phyloP scores from a whole-genome alignment of 1,140 invertebrate genomes.

The Calycopis cecrops region DNA sequence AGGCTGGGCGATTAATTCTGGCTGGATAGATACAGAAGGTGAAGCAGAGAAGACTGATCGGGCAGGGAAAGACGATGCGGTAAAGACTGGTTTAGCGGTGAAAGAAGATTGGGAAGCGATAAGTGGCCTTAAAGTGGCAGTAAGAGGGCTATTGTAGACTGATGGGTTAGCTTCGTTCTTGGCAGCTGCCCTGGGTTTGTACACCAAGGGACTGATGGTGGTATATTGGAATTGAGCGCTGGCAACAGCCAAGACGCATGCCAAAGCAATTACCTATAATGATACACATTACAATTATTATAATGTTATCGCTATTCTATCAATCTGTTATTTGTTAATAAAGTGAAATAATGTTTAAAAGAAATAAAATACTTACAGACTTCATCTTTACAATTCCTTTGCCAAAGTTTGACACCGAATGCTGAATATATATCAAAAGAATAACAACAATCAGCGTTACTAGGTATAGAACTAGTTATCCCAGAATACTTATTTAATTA shows the following conservation, averaged over 20 bases:
- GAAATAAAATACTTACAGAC: background rate
- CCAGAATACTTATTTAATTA: constrained; percentile 3
- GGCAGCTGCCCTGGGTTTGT: too few relatives aligned
- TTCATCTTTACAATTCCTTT: constrained; percentile 3
- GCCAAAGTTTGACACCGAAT: background rate
- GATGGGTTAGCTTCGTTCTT: too few relatives aligned
- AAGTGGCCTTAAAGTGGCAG: too few relatives aligned
- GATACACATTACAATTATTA: too few relatives aligned
- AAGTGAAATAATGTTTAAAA: background rate
- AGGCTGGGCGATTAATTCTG: background rate
- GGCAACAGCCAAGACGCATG: constrained; percentile 4
- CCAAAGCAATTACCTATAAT: constrained; percentile 4
- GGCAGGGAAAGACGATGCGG: background rate
- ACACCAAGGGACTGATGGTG: too few relatives aligned
- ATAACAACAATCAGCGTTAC: constrained; percentile 2
- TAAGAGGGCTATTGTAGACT: too few relatives aligned
- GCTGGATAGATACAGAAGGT: background rate
- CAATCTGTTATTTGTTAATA: too few relatives aligned
- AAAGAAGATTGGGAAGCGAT: too few relatives aligned
- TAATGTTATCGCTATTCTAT: too few relatives aligned
- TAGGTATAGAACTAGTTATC: constrained; percentile 8
- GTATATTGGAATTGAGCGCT: background rate
- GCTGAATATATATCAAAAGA: constrained; percentile 3
- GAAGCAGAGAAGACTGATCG: background rate
- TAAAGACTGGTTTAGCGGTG: background rate